A percentile compares a stretch with the other conserved stretches of the same genome.
phyloP scores from a whole-genome alignment of 2,113 vertebrate genomes.

The Ammodytes dubius region DNA sequence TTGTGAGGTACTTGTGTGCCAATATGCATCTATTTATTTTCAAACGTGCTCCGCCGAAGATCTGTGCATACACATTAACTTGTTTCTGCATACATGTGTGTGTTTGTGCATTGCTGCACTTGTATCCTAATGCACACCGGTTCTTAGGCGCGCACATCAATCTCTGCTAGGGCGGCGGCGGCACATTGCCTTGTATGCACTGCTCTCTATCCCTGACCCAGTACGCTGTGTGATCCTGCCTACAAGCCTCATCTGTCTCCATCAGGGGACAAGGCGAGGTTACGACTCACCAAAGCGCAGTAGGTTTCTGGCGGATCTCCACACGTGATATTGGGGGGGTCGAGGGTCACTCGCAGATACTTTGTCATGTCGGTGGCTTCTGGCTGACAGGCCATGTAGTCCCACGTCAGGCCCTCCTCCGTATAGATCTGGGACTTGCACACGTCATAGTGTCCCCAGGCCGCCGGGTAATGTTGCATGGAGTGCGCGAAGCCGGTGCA shows the following conservation, averaged over 20 bases:
- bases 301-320: constrained; percentile 98
- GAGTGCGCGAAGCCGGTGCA: constrained; percentile 89
- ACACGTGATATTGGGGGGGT: constrained; percentile 97
- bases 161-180: constrained; percentile 51
- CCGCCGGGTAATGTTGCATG: constrained; percentile 95
- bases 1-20: neutral
- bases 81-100: neutral
- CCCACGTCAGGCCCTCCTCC: constrained; percentile 97
- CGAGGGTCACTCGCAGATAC: constrained; percentile 94
- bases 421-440: constrained; percentile 98
- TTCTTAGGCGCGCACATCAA: constrained; percentile 55
- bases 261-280: constrained; percentile 73
- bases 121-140: constrained; percentile 16
- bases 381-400: constrained; percentile 99
- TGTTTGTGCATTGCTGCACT: constrained; percentile 24
- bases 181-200: constrained; percentile 48
- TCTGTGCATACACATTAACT: neutral
- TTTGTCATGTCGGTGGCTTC: constrained; percentile 98
- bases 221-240: constrained; percentile 70
- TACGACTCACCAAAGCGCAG: constrained; percentile 96
- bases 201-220: constrained; percentile 76
- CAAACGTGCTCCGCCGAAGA: neutral
- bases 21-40: neutral
- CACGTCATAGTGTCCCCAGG: constrained; percentile 98
- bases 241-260: constrained; percentile 79